These are phyloP conservation scores for Phrixothrix hirtus DNA, from an alignment of 2,888 invertebrate genomes.

Conservation along the genomic window DNA sequence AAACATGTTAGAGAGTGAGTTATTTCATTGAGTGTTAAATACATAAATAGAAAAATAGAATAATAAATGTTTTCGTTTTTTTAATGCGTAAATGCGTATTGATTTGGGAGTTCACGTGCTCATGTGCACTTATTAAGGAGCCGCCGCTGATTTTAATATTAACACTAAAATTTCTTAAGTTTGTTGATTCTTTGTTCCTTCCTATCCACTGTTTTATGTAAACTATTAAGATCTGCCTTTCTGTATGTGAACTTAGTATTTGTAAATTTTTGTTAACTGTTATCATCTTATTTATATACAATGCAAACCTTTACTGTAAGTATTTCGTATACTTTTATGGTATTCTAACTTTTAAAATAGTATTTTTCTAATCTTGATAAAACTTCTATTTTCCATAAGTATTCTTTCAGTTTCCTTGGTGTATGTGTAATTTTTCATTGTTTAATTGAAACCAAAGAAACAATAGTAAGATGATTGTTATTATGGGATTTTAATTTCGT, in stretches of 20 bases:
- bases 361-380: constrained; percentile 15
- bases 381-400: no score
- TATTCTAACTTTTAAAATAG: constrained; percentile 3
- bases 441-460: constrained; percentile 17
- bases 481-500: not conserved
- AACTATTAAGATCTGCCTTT: no score
- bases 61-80: no score
- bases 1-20: no score
- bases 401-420: constrained; percentile 1
- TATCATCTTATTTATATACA: not conserved
- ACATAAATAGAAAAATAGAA: no score
- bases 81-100: no score
- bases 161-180: not conserved
- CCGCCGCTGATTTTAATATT: not conserved
- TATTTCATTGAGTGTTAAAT: no score
- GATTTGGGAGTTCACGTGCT: no score
- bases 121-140: no score
- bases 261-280: not conserved
- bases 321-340: constrained; percentile 14
- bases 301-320: not conserved
- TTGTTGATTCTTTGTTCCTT: not conserved
- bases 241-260: not conserved
- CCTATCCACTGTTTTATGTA: no score
- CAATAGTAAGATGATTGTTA: constrained; percentile 2
- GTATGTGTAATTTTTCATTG: constrained; percentile 2